phyloP scores from a whole-genome alignment of 2,113 vertebrate species.

The Macroglossus sobrinus region DNA sequence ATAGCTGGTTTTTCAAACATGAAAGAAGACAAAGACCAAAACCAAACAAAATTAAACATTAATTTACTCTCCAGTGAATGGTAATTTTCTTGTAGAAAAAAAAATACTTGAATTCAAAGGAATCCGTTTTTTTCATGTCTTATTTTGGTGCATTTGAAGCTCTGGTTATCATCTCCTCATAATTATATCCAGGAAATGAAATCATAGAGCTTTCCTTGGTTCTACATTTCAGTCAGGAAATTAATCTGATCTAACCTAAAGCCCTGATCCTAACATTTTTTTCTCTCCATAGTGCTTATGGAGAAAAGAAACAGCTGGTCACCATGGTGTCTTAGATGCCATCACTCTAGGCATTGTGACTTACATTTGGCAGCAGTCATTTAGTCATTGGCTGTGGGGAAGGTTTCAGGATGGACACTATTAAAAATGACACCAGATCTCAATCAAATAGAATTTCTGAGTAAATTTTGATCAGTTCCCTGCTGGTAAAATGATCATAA shows the following conservation, averaged over 20 bases:
- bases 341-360: background rate
- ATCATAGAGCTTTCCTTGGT: background rate
- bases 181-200: conserved; percentile 17
- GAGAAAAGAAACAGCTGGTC: background rate
- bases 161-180: background rate
- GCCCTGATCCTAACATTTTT: background rate
- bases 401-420: background rate
- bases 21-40: background rate
- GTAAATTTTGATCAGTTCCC: background rate
- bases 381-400: background rate
- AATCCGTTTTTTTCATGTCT: background rate
- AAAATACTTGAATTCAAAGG: background rate
- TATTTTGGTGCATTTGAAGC: background rate
- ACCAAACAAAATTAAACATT: background rate
- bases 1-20: background rate
- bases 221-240: background rate
- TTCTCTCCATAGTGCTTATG: background rate
- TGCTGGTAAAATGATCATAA: background rate
- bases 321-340: background rate
- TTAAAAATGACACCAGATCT: conserved; percentile 10
- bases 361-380: background rate
- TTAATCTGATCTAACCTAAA: background rate
- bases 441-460: conserved; percentile 6
- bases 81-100: background rate
- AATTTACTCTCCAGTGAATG: background rate